Evolutionary conservation across 2,113 vertebrate species (phyloP).

Genomic region (Pterocles burchelli): DNA sequence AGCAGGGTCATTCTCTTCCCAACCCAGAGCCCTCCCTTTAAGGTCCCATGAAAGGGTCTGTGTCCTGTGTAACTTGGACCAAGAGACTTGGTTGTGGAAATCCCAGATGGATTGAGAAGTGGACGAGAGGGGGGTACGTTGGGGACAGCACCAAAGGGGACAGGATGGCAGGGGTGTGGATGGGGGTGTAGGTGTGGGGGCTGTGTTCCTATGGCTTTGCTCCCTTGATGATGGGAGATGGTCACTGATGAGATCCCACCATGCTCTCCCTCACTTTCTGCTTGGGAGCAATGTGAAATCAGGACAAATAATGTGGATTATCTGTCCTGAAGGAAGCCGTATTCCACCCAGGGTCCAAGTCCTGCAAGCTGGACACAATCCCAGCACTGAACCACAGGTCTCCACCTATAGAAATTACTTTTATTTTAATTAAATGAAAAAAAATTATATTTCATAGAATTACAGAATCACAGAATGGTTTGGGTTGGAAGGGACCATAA

Average conservation of each 20-base stretch:
- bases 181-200: background rate
- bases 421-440: background rate
- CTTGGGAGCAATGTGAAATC: background rate
- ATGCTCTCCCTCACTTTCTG: background rate
- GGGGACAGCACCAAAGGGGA: background rate
- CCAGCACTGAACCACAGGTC: background rate
- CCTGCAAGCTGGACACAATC: rapidly evolving
- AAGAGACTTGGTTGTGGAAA: background rate
- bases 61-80: no score
- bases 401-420: background rate
- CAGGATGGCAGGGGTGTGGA: rapidly evolving
- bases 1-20: background rate
- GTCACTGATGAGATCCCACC: background rate
- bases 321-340: background rate
- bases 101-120: background rate
- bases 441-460: no score
- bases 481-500: no score
- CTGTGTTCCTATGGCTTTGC: background rate
- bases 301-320: background rate
- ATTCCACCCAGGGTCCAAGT: no score
- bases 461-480: no score
- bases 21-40: background rate
- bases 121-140: background rate
- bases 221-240: background rate
- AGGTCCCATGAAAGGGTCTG: background rate